phyloP scores from a whole-genome alignment of 2,113 vertebrate species.

The Origma solitaria region DNA sequence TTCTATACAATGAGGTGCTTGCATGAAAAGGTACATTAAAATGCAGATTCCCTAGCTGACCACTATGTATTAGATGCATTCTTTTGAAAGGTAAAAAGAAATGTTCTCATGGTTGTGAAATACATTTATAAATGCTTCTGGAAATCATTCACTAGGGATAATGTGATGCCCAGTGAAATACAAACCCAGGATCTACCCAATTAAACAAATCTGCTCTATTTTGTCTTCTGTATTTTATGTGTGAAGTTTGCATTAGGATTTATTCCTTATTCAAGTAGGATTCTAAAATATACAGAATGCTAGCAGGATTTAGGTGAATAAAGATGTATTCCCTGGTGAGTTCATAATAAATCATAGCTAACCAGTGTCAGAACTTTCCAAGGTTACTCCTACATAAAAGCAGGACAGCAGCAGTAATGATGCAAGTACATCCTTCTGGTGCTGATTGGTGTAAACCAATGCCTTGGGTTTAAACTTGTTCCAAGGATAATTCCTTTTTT shows the following conservation, averaged over 20 bases:
- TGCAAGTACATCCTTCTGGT: background rate
- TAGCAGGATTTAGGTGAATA: conserved; percentile 11
- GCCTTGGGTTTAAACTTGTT: background rate
- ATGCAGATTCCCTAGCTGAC: background rate
- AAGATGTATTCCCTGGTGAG: background rate
- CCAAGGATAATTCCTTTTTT: background rate
- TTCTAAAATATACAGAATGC: background rate
- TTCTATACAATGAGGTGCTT: background rate
- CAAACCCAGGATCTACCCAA: background rate
- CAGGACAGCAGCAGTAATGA: background rate
- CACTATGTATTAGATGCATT: conserved; percentile 16
- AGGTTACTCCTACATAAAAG: background rate
- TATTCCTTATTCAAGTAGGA: background rate
- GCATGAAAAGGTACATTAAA: conserved; percentile 42
- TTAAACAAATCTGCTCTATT: conserved; percentile 17
- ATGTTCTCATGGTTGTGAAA: background rate
- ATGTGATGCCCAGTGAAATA: conserved; percentile 10
- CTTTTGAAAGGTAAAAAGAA: conserved; percentile 29
- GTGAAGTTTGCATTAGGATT: background rate
- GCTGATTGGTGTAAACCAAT: background rate
- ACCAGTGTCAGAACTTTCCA: background rate
- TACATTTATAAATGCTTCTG: conserved; percentile 13
- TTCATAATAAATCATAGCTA: background rate
- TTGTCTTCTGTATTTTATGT: conserved; percentile 1
- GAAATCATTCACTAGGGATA: background rate